Evolutionary conservation across 2,888 invertebrate species (phyloP).

Genomic region (Drosophila mulleri): DNA sequence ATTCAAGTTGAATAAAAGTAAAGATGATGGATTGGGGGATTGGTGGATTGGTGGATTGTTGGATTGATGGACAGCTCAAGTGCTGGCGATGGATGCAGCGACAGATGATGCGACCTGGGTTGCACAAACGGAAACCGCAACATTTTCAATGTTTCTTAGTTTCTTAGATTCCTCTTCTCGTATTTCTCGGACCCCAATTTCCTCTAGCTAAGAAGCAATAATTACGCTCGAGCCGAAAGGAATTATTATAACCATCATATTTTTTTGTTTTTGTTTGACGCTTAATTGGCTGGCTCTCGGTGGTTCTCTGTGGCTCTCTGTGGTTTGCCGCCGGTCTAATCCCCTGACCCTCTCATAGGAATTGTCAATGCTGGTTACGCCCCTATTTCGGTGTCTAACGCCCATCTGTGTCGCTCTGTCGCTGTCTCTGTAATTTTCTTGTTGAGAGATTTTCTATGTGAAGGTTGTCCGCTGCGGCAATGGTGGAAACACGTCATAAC

Average conservation of each 20-base stretch:
- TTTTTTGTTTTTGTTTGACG: constrained; percentile 56
- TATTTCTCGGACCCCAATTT: constrained; percentile 63
- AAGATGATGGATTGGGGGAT: constrained; percentile 2
- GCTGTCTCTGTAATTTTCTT: constrained; percentile 78
- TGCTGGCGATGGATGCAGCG: constrained; percentile 24
- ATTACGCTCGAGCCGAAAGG: constrained; percentile 50
- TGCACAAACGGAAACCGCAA: constrained; percentile 67
- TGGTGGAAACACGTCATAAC: constrained; percentile 35
- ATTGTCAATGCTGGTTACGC: constrained; percentile 60
- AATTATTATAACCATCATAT: constrained; percentile 57
- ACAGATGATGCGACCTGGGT: constrained; percentile 30
- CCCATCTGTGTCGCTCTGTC: constrained; percentile 26
- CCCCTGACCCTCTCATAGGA: constrained; percentile 59
- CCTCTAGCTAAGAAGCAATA: constrained; percentile 41
- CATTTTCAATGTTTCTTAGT: constrained; percentile 34
- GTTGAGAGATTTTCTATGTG: constrained; percentile 84
- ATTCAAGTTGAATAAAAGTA: background rate
- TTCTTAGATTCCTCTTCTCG: constrained; percentile 8
- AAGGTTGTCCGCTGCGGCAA: constrained; percentile 72
- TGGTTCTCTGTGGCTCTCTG: constrained; percentile 16
- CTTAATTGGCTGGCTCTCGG: constrained; percentile 43
- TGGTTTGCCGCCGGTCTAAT: constrained; percentile 56
- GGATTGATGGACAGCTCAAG: background rate
- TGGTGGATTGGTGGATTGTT: background rate
- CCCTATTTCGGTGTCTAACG: constrained; percentile 29